Evolutionary conservation across 2,888 invertebrate genomes (phyloP).

Genomic region (Latrodectus hesperus): DNA sequence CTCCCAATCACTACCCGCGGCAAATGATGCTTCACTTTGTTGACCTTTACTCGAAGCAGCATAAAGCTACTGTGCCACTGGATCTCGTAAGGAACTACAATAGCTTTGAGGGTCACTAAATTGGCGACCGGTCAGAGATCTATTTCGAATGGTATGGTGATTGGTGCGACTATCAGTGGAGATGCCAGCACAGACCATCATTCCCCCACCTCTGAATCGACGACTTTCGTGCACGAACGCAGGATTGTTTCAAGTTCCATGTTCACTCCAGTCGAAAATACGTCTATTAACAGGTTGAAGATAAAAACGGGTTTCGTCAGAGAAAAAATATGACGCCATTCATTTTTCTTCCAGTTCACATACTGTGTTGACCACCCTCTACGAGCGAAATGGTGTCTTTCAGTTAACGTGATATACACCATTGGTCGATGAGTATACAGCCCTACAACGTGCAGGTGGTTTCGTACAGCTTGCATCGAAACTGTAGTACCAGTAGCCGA

Average conservation of each 20-base stretch:
- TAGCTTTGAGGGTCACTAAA: background rate
- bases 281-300: background rate
- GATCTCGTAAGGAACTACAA: no score
- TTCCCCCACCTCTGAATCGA: background rate
- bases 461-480: slow-evolving; percentile 12
- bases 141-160: slow-evolving; percentile 13
- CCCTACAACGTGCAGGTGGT: slow-evolving; percentile 10
- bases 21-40: no score
- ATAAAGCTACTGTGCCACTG: no score
- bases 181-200: slow-evolving; percentile 17
- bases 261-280: background rate
- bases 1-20: no score
- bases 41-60: no score
- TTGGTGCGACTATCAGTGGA: slow-evolving; percentile 8
- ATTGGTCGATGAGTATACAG: slow-evolving; percentile 15
- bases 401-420: slow-evolving; percentile 9
- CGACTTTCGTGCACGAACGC: slow-evolving; percentile 9
- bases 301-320: background rate
- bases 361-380: slow-evolving; percentile 11
- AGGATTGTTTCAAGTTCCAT: slow-evolving; percentile 21
- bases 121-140: background rate
- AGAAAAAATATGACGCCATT: slow-evolving; percentile 16
- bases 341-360: slow-evolving; percentile 23
- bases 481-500: slow-evolving; percentile 24
- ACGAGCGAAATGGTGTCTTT: background rate